Evolutionary conservation across 1,140 invertebrate genomes (phyloP).

Genomic region (Lysiphlebus fabarum): DNA sequence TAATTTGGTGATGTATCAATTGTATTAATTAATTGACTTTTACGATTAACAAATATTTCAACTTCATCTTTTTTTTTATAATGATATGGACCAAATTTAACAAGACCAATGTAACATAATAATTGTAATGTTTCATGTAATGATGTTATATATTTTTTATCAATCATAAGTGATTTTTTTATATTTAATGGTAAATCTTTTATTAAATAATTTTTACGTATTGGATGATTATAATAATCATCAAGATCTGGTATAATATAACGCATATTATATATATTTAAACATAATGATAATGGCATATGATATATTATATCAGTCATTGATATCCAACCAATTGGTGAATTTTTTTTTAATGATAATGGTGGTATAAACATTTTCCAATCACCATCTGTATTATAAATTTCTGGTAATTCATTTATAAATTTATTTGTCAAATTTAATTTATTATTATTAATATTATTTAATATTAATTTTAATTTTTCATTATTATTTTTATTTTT

Average conservation of each 20-base stretch:
- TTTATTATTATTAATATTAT: no score
- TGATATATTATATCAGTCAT: conserved; percentile 70
- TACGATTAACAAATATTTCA: conserved; percentile 69
- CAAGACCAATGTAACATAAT: conserved; percentile 66
- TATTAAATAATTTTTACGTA: conserved; percentile 65
- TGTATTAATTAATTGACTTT: conserved; percentile 65
- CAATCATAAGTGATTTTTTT: conserved; percentile 57
- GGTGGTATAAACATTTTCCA: conserved; percentile 78
- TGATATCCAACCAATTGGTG: conserved; percentile 69
- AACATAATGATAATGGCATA: conserved; percentile 70
- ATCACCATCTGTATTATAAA: conserved; percentile 57
- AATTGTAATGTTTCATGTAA: conserved; percentile 59
- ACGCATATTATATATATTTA: conserved; percentile 64
- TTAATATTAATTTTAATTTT: no score
- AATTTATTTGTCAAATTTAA: conserved; percentile 38
- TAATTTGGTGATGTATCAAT: conserved; percentile 63
- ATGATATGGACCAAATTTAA: conserved; percentile 68
- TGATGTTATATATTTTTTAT: conserved; percentile 65
- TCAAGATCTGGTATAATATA: conserved; percentile 61
- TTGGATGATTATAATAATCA: conserved; percentile 65
- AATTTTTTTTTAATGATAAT: conserved; percentile 62
- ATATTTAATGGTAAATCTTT: conserved; percentile 57
- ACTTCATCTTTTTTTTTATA: conserved; percentile 70
- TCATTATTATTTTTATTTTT: no score
- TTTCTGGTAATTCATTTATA: conserved; percentile 47